phyloP scores from a whole-genome alignment of 2,888 invertebrate genomes.

The Apoda limacodes region DNA sequence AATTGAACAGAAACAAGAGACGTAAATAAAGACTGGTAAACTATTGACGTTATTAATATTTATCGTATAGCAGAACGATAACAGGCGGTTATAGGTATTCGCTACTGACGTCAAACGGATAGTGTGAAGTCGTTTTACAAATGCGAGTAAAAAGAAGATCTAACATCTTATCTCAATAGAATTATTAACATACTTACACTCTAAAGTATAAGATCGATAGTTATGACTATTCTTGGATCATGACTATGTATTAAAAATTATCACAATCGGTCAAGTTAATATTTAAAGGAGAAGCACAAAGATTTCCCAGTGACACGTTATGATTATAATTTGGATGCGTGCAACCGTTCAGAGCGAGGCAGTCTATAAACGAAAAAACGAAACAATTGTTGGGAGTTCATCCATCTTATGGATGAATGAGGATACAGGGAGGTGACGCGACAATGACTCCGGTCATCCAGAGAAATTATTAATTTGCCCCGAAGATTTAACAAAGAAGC shows the following conservation, averaged over 20 bases:
- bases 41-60: too few relatives aligned
- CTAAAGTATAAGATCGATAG: too few relatives aligned
- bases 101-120: constrained; percentile 23
- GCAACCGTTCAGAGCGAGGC: constrained; percentile 41
- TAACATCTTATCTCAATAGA: constrained; percentile 19
- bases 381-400: constrained; percentile 62
- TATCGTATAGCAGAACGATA: too few relatives aligned
- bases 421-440: constrained; percentile 37
- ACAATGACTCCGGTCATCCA: constrained; percentile 66
- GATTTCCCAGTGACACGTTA: too few relatives aligned
- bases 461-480: constrained; percentile 66
- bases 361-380: constrained; percentile 59
- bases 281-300: too few relatives aligned
- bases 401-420: constrained; percentile 62
- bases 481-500: constrained; percentile 60
- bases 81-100: constrained; percentile 8
- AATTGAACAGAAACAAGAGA: too few relatives aligned
- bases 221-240: too few relatives aligned
- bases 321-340: too few relatives aligned
- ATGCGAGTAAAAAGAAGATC: constrained; percentile 13
- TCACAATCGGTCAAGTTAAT: too few relatives aligned
- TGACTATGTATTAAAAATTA: too few relatives aligned
- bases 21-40: too few relatives aligned
- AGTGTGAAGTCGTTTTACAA: constrained; percentile 20
- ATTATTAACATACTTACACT: too few relatives aligned